Evolutionary conservation across 1,140 invertebrate genomes (phyloP), one percentile per base, ranked within the genome.

Genomic region (Sycophaga agraensis): DNA sequence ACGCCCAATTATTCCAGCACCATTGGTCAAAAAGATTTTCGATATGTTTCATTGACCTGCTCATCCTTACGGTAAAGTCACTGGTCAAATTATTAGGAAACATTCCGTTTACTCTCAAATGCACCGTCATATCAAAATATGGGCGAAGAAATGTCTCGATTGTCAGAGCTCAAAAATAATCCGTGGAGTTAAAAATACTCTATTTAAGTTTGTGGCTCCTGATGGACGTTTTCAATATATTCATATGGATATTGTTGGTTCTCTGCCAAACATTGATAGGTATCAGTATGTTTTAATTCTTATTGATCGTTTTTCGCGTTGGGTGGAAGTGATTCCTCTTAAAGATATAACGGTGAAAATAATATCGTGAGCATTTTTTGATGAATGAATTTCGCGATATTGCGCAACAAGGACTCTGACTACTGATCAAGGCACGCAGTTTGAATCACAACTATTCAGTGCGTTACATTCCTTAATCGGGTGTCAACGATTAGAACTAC

Each of bases 201-300:
- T 39, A 34, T 19, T 31, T 11, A 12, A 60, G 3, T 64, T 59
- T 34, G 24, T 34, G 11, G 45, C 42, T 4, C 63, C 57, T n/a
- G 63, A 55, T 16, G 22, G n/a, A 4, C 46, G 72, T 9, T 78
- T 80, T 57, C 12, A 64, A n/a, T 70, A 75, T 42, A 50, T 80
- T 4, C 70, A 83, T 60, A 58, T 82, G 3, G 79, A 79, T 64
- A 66, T 82, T 3, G 68, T 82, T 8, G 76, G 75, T 21, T 79
- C 76, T 4, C 64, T 82, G 16, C 71, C 74, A 28, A 39, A 63
- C 12, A 72, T 69, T 4, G 42, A 76, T 14, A 75, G 71, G 8
- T 64, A 66, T 61, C 1, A 24, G 9, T 53, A 53, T 21, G 21
- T 21, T 16, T 22, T 53, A 39, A 39, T 35, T 11, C 8, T 31